Base-by-base conservation (phyloP, 2,888 invertebrate species). In the Diogma glabrata region DNA sequence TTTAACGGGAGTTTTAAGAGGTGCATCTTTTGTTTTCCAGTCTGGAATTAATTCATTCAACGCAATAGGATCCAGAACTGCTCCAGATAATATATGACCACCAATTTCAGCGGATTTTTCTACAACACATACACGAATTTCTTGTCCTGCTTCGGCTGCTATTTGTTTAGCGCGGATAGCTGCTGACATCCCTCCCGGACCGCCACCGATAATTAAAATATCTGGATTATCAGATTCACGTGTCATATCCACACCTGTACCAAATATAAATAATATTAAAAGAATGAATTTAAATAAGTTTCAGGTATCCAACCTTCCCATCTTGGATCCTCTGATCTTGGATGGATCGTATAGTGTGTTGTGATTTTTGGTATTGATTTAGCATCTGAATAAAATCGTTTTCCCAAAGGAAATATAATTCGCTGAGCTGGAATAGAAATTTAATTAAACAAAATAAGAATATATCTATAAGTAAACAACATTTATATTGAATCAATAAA, bases 181-280 rank as follows among this genome's bases (percentile, higher is more conserved):
- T 3, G 97, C 93, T 2, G 93, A 82, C 76, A 99, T 79, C 16
- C 95, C 95, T 8, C 91, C 92, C 1, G 99, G 99, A 2, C 97
- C 99, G 40, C 95, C 97, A n/a, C 99, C 99, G 17, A 99, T 88
- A 57, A 99, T 93, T 6, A 97, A 79, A 54, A 97, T 84, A 66
- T 97, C 97, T 8, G 90, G 88, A 70, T 94, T 90, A 69, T 99
- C 97, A 3, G 81, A 82, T 60, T 82, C 85, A 52, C 97, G 75
- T 67, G 93, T 92, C 94, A 97, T 95, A 59, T 83, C 84, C 58
- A 89, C 73, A 54, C 89, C 8, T 8, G n/a, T 4, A 36, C 8
- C n/a, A 9, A 14, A 36, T 16, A 14, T 14, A 14, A 4, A 8
- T 36, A 33, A 9, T 12, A 33, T 12, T 8, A 6, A 26, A 26